Evolutionary conservation across 2,888 invertebrate species (phyloP), one percentile per base, ranked within the genome.

Genomic region (Eristalis arbustorum): DNA sequence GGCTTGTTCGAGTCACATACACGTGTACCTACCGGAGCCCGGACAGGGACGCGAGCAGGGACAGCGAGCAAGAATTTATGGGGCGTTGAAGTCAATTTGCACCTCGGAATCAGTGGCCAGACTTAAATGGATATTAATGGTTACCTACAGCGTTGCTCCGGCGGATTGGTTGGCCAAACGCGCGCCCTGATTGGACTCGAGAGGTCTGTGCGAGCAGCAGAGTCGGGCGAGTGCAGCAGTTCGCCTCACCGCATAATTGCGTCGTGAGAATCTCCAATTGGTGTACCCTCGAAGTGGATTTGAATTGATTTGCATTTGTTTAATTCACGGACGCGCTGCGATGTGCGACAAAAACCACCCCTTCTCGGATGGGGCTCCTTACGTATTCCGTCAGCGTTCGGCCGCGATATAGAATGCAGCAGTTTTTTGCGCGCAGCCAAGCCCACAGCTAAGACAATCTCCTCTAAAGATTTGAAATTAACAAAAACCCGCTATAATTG

Each of bases 401-500:
- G 62, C 25, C 74, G 87, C 71, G 87, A 83, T 79, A 83, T 82
- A 87, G 75, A 83, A 87, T 79, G 61, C 67, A 49, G 49, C n/a
- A 49, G 42, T 68, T 81, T 75, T n/a, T 71, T 81, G 18, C 18
- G 6, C 49, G n/a, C 2, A 14, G 10, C 31, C 13, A 28, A 22
- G 64, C 49, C 23, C 22, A 22, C 22, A 5, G 68, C 71, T 64
- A 25, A 71, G 62, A 34, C 81, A 63, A 80, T 78, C 42, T 42
- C 88, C 83, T 88, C 88, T 90, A 90, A 89, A 89, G 90, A 89
- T 89, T 89, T 89, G 88, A 90, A 89, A 90, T 88, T 89, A 89
- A 88, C 84, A 90, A 90, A 90, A 90, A 90, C 88, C 90, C 90
- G 90, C 90, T 90, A 91, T 91, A 92, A 92, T 91, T 92, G 91